Evolutionary conservation across 1,140 invertebrate genomes (phyloP), one percentile per base, ranked within the genome.

Genomic region (Tenebrio molitor): DNA sequence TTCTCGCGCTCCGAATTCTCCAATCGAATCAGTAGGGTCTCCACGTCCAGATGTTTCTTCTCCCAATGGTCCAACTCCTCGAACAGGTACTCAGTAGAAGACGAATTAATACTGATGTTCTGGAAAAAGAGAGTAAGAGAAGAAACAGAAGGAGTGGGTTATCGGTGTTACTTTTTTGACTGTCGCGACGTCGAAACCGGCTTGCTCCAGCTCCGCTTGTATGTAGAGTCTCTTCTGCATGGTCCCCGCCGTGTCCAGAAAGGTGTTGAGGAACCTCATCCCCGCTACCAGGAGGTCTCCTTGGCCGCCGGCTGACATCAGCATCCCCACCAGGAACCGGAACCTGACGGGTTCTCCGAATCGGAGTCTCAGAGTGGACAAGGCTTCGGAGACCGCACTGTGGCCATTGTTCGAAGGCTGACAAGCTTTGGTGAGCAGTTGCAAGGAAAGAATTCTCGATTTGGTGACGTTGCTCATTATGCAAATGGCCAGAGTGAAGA

Each of bases 331-430:
- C 0, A 97, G 87, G 79, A 97, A 92, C 64, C 95, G 89, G 83
- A 97, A 97, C 76, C 96, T 87, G 1, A 96, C 95, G 0, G 95
- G 94, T 81, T 98, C 96, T 15, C 95, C 95, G 80, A 95, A 95
- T 25, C 95, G 87, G 0, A 98, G 84, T 10, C 96, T 88, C 36
- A 97, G 85, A 0, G 95, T 96, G 0, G 95, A 95, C 66, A 97
- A 88, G 0, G 96, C 95, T 82, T 98, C 96, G 0, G 95, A 93
- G 7, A 97, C 93, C 69, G 92, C 89, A 0, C 88, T 88, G 83
- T 95, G 93, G 3, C 94, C 95, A 7, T 84, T 84, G 0, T 87
- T 87, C 1, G 89, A 86, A 33, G 89, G 87, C 79, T 91, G 89
- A 83, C 93, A 94, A 17, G 91, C 89, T 79, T 90, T 91, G 46